phyloP scores from a whole-genome alignment of 1,140 invertebrate species.

The Cecropterus lyciades region DNA sequence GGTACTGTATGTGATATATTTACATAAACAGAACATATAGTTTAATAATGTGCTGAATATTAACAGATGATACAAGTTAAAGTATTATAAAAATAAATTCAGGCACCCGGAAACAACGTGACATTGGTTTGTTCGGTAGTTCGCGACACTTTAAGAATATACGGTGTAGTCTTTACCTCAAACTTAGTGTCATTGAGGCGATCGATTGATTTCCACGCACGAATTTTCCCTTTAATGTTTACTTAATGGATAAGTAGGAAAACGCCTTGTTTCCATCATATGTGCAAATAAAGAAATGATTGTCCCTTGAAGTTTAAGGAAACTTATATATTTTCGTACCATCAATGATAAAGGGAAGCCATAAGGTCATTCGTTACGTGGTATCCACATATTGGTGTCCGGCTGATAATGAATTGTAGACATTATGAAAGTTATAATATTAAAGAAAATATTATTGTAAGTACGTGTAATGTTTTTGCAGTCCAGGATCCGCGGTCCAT shows the following conservation, averaged over 20 bases:
- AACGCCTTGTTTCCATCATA: conserved; percentile 16
- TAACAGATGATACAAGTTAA: no score
- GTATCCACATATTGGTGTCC: no score
- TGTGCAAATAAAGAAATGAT: conserved; percentile 24
- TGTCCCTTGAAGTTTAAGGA: conserved; percentile 9
- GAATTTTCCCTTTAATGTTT: conserved; percentile 18
- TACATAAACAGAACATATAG: no score
- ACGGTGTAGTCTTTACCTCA: background rate
- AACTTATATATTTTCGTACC: background rate
- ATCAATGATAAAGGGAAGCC: conserved; percentile 1
- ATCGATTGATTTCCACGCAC: conserved; percentile 14
- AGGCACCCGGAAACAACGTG: background rate
- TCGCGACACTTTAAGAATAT: background rate
- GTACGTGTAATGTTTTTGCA: no score
- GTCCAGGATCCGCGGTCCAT: no score
- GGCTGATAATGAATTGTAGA: no score
- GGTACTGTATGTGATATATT: no score
- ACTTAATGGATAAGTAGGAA: conserved; percentile 14
- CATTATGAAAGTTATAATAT: no score
- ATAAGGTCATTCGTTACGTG: background rate
- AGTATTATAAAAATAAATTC: background rate
- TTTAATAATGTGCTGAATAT: no score
- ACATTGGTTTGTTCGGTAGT: background rate
- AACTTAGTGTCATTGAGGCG: conserved; percentile 8
- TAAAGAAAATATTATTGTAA: no score